A percentile compares a stretch with the other conserved stretches of the same genome.
Conservation (phyloP, 1,140 invertebrate genomes). For the Penaeus indicus region DNA sequence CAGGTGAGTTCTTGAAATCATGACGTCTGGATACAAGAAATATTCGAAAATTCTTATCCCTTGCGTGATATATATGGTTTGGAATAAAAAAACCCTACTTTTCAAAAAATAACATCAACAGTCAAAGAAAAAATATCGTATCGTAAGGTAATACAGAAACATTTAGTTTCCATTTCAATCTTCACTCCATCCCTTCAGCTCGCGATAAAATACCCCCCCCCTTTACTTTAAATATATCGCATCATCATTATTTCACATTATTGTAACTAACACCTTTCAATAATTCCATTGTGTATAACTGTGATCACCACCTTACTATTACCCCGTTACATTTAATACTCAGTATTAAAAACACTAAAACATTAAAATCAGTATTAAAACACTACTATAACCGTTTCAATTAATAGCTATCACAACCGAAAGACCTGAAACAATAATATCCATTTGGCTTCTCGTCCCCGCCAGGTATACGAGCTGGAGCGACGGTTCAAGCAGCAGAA, state of each 20-base stretch:
- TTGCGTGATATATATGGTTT: too few relatives aligned
- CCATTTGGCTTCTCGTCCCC: slow-evolving; percentile 79
- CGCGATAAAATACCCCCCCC: too few relatives aligned
- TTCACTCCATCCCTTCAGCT: too few relatives aligned
- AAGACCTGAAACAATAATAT: not conserved
- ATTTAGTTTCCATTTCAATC: too few relatives aligned
- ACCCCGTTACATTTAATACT: not conserved
- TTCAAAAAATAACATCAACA: too few relatives aligned
- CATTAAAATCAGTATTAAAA: not conserved
- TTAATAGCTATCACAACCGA: not conserved
- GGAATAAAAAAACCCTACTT: too few relatives aligned
- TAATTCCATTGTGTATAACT: not conserved
- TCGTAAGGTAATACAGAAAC: too few relatives aligned
- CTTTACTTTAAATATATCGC: too few relatives aligned
- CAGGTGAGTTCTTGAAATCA: slow-evolving; percentile 68
- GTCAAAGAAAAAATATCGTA: too few relatives aligned
- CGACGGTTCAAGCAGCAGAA: slow-evolving; percentile 89
- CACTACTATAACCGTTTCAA: not conserved
- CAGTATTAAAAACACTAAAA: not conserved
- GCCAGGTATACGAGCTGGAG: slow-evolving; percentile 96
- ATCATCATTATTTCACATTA: too few relatives aligned
- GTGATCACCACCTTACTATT: not conserved
- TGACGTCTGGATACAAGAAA: not conserved
- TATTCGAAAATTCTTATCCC: not conserved
- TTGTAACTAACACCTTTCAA: not conserved